Percentiles rank a stretch among this genome's conserved stretches.
These are phyloP conservation scores for Steatocranus sp. DNA, from an alignment of 2,797 vertebrate genomes.

Conservation along the genomic window DNA sequence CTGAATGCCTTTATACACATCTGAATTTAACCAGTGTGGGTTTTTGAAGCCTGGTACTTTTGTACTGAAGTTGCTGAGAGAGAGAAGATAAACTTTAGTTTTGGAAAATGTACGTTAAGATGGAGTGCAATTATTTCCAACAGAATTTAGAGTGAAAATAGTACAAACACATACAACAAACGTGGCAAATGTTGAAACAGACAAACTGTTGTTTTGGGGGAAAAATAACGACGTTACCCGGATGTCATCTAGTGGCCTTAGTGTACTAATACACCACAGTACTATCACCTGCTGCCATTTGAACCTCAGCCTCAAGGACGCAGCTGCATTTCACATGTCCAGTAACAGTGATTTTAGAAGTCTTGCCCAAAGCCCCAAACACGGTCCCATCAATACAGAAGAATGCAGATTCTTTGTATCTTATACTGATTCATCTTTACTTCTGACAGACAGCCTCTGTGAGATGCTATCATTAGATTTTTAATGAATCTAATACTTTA, in stretches of 20 bases:
- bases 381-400: background rate
- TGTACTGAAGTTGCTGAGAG: slow-evolving; percentile 29
- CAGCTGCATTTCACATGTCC: background rate
- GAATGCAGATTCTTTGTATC: background rate
- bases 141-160: background rate
- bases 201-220: background rate
- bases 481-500: background rate
- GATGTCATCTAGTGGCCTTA: background rate
- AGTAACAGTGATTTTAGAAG: background rate
- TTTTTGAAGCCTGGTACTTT: slow-evolving; percentile 27
- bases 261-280: background rate
- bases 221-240: background rate
- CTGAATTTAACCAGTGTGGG: slow-evolving; percentile 15
- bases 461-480: background rate
- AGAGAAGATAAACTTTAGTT: background rate
- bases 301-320: background rate
- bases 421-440: background rate
- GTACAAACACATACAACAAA: background rate
- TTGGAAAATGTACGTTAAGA: background rate
- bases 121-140: background rate
- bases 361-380: background rate
- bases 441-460: background rate
- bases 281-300: background rate
- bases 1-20: slow-evolving; percentile 36
- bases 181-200: background rate